Evolutionary conservation across 92 coral and sea anemone species (phyloP), one percentile per base, ranked within the genome.

Genomic region (Actinostola sp.): DNA sequence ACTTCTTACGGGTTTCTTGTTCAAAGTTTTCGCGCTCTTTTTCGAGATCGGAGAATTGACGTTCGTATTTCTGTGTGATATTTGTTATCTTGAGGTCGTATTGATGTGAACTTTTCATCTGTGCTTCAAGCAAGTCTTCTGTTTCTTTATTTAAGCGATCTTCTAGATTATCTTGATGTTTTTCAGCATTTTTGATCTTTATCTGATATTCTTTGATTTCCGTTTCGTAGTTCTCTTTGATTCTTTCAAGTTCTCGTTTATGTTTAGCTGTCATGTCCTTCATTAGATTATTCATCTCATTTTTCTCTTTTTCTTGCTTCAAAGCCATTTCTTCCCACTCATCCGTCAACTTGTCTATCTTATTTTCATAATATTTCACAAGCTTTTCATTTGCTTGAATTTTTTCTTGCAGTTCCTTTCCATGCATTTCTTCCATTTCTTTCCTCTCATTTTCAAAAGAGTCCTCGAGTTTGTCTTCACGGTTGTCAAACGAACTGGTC

Each of bases 1-100:
- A 41, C 35, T 78, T 75, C 13, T 69, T 49, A 24, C 73, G 63
- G 66, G 75, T 43, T 33, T 76, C 50, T 52, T 83, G 75, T 33
- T 87, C 87, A n/a, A 83, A 48, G 24, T 75, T 59, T 21, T 85
- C 85, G 26, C 59, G 53, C 41, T 86, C 96, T 30, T 71, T 67
- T 46, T 80, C 87, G 45, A 79, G 26, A 13, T 79, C 90, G 8
- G 87, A 61, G 8, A 87, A 23, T 20, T 67, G 66, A 12, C 59
- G 39, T 66, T 90, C 89, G 63, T 82, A 83, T 15, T 72, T 75
- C 63, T 83, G 77, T 3, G 67, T 68, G 28, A 83, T 25, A 42
- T 70, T 76, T 10, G 65, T 68, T 2, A 82, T 58, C 44, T 86
- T 82, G 8, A 52, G 33, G 60, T 92, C 91, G 34, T 74, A 71